Conservation (phyloP, 2,797 vertebrate genomes). For the Setipinna tenuifilis region DNA sequence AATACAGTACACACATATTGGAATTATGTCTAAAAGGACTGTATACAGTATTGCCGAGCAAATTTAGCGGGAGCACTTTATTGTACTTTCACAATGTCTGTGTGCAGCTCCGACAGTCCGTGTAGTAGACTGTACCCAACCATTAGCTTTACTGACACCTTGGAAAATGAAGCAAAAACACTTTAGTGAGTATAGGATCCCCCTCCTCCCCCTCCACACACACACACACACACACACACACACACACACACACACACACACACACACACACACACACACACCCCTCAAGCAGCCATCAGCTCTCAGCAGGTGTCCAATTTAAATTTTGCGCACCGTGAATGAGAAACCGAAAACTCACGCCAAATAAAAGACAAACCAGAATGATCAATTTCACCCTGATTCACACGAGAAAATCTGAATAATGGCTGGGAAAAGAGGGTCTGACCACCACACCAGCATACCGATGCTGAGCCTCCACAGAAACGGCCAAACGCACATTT, state of each 20-base stretch:
- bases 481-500: not conserved
- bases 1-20: not conserved
- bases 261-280: too few species aligned
- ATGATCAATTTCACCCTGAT: not conserved
- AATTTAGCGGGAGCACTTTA: not conserved
- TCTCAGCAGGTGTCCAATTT: not conserved
- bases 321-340: too few species aligned
- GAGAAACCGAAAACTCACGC: not conserved
- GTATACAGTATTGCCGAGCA: not conserved
- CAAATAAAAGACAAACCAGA: not conserved
- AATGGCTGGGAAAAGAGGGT: not conserved
- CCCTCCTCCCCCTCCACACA: too few species aligned
- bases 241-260: too few species aligned
- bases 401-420: not conserved
- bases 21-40: not conserved
- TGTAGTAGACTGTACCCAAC: not conserved
- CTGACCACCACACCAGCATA: too few species aligned
- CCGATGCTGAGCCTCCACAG: too few species aligned
- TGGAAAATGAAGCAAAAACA: not conserved
- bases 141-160: not conserved
- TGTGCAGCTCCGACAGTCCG: not conserved
- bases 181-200: not conserved
- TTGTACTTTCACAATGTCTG: not conserved
- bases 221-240: too few species aligned
- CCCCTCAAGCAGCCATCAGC: not conserved